These are phyloP conservation scores for Falcaria lacertinaria DNA, from an alignment of 2,888 invertebrate species.

Conservation along the genomic window DNA sequence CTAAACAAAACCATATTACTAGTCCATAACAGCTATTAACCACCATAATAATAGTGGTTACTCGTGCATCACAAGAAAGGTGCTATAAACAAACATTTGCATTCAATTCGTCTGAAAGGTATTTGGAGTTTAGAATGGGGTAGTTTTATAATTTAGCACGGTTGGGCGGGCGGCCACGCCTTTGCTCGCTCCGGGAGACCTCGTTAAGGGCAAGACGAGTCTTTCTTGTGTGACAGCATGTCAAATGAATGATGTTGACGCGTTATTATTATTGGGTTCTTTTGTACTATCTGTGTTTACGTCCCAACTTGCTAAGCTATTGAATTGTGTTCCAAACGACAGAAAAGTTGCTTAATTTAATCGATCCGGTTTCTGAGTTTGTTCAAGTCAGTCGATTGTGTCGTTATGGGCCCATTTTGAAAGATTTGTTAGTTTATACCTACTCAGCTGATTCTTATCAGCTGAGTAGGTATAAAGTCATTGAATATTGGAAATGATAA, in stretches of 20 bases:
- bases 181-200: slow-evolving; percentile 44
- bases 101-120: slow-evolving; percentile 21
- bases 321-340: background rate
- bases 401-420: too few relatives aligned
- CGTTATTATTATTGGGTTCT: background rate
- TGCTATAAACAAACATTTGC: slow-evolving; percentile 11
- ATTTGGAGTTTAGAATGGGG: slow-evolving; percentile 23
- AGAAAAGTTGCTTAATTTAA: too few relatives aligned
- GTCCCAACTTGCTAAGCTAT: background rate
- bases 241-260: slow-evolving; percentile 13
- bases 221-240: slow-evolving; percentile 22
- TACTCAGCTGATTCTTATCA: too few relatives aligned
- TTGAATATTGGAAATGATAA: too few relatives aligned
- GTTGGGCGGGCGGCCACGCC: slow-evolving; percentile 61
- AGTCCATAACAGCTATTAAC: slow-evolving; percentile 6
- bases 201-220: slow-evolving; percentile 41
- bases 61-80: background rate
- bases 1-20: background rate
- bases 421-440: too few relatives aligned
- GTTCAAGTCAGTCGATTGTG: too few relatives aligned
- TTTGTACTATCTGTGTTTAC: background rate
- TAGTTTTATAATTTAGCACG: slow-evolving; percentile 52
- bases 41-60: slow-evolving; percentile 10
- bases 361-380: too few relatives aligned
- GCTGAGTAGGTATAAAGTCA: too few relatives aligned